Conservation (phyloP, 2,797 vertebrate species). For the Percopsis omiscomaycus region DNA sequence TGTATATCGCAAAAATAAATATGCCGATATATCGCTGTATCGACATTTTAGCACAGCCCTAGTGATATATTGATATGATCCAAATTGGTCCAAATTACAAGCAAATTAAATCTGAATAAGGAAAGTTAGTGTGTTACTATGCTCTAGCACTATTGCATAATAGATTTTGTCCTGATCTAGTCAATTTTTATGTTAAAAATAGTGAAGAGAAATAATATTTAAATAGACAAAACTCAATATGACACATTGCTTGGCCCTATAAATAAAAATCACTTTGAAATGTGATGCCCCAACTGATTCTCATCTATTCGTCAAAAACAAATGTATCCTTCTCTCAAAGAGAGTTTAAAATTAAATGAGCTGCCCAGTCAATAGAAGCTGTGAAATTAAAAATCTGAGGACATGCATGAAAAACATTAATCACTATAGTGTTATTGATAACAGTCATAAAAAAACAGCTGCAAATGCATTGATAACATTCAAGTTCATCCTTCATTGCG, state of each 20-base stretch:
- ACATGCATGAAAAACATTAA: constrained; percentile 20
- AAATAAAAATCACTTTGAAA: not conserved
- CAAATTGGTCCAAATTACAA: too few relatives aligned
- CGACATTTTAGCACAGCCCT: too few relatives aligned
- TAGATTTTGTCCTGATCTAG: too few relatives aligned
- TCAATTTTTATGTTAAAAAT: too few relatives aligned
- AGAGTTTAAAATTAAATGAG: constrained; percentile 15
- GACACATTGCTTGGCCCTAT: not conserved
- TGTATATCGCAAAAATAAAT: too few relatives aligned
- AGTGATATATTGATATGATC: too few relatives aligned
- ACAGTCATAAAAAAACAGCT: constrained; percentile 56
- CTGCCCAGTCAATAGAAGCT: constrained; percentile 29
- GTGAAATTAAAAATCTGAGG: constrained; percentile 37
- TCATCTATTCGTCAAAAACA: not conserved
- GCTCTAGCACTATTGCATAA: too few relatives aligned
- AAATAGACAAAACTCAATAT: too few relatives aligned
- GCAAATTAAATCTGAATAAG: too few relatives aligned
- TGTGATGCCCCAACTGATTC: not conserved
- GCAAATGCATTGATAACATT: constrained; percentile 61
- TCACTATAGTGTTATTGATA: constrained; percentile 32
- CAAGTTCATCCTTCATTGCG: constrained; percentile 51
- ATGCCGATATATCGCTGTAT: too few relatives aligned
- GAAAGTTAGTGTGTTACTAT: too few relatives aligned
- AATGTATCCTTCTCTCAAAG: not conserved
- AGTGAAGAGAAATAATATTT: too few relatives aligned